Base-by-base conservation (phyloP, 2,113 vertebrate species). In the Mobula hypostoma region DNA sequence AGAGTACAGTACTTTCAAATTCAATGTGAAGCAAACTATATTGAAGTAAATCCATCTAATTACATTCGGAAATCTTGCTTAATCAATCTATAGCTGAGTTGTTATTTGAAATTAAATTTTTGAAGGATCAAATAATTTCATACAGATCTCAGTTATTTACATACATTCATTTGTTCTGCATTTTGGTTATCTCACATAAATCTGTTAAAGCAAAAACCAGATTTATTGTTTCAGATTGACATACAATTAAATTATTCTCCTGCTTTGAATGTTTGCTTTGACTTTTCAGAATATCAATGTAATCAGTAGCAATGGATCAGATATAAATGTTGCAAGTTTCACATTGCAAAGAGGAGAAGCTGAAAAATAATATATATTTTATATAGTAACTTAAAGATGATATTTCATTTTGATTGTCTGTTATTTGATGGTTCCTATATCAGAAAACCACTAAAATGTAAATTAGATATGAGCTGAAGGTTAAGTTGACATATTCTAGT, bases 141-240 rank as follows among this genome's bases (percentile, higher is more conserved):
- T 91, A 27, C 87, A 91, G 15, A 68, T 17, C 2, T 40, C 36
- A 32, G 17, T 92, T 70, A 70, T 68, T 93, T 72, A 72, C 68
- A 68, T 29, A 66, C 17, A 93, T 72, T 93, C 32, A 93, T 72
- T 48, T 74, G n/a, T 40, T 72, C 68, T 27, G 21, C 36, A 21
- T 72, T 93, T 56, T 27, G 66, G 32, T 70, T 68, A 32, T 70
- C n/a, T 48, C 36, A 48, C 36, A 6, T 91, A 27, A 68, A 91
- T 66, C 17, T 91, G 68, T 93, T 93, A 74, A 93, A 93, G 36
- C 68, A 93, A 48, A 93, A 72, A 72, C 32, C 17, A 36, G 68
- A 48, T 72, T 92, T 70, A 92, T 36, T 72, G 68, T 27, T 93
- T 70, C 70, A 74, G 32, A 40, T 11, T 93, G 21, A 21, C 9